These are phyloP conservation scores for Gymnocephalus cernua DNA, from an alignment of 2,113 vertebrate species.

Conservation along the genomic window DNA sequence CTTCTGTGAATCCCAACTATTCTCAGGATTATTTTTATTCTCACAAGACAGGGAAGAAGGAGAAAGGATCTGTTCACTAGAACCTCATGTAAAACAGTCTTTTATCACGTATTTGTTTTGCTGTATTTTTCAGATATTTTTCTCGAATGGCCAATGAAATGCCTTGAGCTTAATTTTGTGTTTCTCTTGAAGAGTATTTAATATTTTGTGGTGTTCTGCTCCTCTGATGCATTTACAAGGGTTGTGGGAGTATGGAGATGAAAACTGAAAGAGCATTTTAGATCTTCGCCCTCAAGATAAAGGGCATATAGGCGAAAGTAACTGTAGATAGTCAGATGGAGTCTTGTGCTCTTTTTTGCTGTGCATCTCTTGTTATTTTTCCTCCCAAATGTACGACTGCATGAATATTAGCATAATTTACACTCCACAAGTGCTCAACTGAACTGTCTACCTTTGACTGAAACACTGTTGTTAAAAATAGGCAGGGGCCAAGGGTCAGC, in stretches of 20 bases:
- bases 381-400: slow-evolving; percentile 72
- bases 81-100: slow-evolving; percentile 51
- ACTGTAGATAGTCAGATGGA: slow-evolving; percentile 64
- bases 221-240: slow-evolving; percentile 76
- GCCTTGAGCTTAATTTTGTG: slow-evolving; percentile 56
- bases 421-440: slow-evolving; percentile 69
- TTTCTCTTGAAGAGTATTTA: slow-evolving; percentile 67
- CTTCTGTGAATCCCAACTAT: slow-evolving; percentile 78
- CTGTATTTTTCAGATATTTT: slow-evolving; percentile 38
- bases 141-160: slow-evolving; percentile 54
- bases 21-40: slow-evolving; percentile 72
- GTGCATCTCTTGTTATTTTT: slow-evolving; percentile 69
- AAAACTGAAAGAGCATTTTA: slow-evolving; percentile 77
- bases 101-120: slow-evolving; percentile 52
- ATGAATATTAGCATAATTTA: slow-evolving; percentile 80
- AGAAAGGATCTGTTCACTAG: slow-evolving; percentile 52
- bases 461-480: slow-evolving; percentile 78
- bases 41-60: slow-evolving; percentile 33
- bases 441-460: slow-evolving; percentile 78
- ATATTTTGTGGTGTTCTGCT: slow-evolving; percentile 60
- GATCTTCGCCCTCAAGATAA: slow-evolving; percentile 79
- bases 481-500: slow-evolving; percentile 71
- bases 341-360: slow-evolving; percentile 74
- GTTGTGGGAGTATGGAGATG: slow-evolving; percentile 78
- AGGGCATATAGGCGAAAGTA: slow-evolving; percentile 71